Evolutionary conservation across 2,113 vertebrate species (phyloP).

Genomic region (Turnix velox): DNA sequence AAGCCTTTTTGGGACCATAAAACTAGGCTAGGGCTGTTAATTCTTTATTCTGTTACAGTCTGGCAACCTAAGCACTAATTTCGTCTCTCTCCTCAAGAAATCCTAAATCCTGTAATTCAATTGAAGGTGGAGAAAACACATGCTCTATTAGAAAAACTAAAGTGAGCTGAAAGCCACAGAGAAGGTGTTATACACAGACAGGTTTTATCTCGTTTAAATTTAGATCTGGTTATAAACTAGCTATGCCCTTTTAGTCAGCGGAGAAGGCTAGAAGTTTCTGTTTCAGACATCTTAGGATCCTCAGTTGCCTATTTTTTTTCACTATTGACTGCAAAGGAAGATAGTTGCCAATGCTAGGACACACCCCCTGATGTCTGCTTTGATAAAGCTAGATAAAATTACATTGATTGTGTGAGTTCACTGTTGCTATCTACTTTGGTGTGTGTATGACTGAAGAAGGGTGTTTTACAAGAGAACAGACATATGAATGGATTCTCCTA

Average conservation of each 20-base stretch:
- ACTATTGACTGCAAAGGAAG: background rate
- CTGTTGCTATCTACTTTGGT: background rate
- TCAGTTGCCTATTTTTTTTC: background rate
- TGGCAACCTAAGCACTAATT: background rate
- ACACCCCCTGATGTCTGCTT: background rate
- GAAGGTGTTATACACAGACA: background rate
- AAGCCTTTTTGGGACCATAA: background rate
- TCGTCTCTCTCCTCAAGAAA: background rate
- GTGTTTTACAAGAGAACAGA: background rate
- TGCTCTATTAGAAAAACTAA: background rate
- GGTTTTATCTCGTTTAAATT: background rate
- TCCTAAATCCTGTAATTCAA: background rate
- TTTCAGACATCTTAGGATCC: background rate
- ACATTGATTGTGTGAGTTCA: background rate
- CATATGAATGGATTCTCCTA: background rate
- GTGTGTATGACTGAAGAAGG: background rate
- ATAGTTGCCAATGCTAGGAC: background rate
- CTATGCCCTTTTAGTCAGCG: background rate
- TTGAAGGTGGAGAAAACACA: background rate
- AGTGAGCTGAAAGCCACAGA: background rate
- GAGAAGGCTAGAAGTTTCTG: background rate
- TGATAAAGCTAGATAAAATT: background rate
- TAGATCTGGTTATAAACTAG: background rate
- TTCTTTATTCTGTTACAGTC: background rate
- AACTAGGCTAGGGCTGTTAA: background rate